Base-by-base conservation (phyloP, 2,888 invertebrate genomes). In the Macrosoma leucophasiata region DNA sequence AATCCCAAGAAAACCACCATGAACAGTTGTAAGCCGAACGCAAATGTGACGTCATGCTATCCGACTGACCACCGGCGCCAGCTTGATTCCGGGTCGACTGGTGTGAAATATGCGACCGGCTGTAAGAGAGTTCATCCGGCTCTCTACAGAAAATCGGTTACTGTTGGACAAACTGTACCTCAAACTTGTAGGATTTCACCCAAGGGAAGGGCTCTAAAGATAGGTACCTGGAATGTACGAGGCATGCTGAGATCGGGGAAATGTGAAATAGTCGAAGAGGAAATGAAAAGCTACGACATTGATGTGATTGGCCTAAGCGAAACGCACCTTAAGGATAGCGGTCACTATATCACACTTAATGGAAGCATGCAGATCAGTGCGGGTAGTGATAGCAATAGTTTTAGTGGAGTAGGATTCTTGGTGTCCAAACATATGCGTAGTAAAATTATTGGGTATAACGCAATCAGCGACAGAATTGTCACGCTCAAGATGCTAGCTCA, bases 61-160 rank as follows among this genome's bases (percentile, higher is more conserved):
- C 22, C 27, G 23, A 7, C 17, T 26, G 14, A 18, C 19, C 9
- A 6, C 19, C 19, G 29, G 29, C 29, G 29, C 29, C 29, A 33
- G 33, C 14, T n/a, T 15, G 33, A 27, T 8, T 33, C 33, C 33
- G 33, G 33, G 33, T 27, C 23, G 18, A 10, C 33, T 33, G 33
- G 33, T 33, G 33, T 33, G 28, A 33, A 33, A 22, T 33, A 27
- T 21, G 33, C 27, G 12, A 33, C 33, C 22, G 33, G 33, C 33
- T 27, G 17, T 12, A 33, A 10, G 15, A n/a, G n/a, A n/a, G n/a
- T n/a, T n/a, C n/a, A n/a, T n/a, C n/a, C n/a, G n/a, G n/a, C n/a
- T n/a, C n/a, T n/a, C n/a, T n/a, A n/a, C n/a, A n/a, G n/a, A n/a
- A n/a, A n/a, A n/a, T n/a, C 5, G 23, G 23, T 4, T n/a, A 13